phyloP scores from a whole-genome alignment of 2,888 invertebrate genomes.

The Plusia festucae region DNA sequence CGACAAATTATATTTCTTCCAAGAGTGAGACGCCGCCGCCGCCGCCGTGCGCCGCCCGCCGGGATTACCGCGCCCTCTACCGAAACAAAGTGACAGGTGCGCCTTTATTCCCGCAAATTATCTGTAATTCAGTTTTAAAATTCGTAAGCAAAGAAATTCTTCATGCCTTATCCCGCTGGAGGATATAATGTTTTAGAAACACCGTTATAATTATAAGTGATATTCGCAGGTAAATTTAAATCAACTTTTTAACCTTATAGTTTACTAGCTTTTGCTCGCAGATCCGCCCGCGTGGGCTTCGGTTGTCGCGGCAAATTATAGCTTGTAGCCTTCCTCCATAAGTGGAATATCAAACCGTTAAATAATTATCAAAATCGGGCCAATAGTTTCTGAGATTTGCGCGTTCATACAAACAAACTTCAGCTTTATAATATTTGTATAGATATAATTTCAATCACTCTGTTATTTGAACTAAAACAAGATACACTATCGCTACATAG shows the following conservation, averaged over 20 bases:
- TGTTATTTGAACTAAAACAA: too few relatives aligned
- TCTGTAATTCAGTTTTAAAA: conserved; percentile 66
- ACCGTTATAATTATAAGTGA: conserved; percentile 43
- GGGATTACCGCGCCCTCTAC: conserved; percentile 58
- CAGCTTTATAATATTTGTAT: too few relatives aligned
- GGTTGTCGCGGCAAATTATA: too few relatives aligned
- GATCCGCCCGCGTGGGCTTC: too few relatives aligned
- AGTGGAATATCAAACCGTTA: too few relatives aligned
- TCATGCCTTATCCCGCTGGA: conserved; percentile 41
- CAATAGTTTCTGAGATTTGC: too few relatives aligned
- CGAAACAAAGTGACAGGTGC: conserved; percentile 63
- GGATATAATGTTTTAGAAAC: conserved; percentile 24
- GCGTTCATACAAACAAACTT: too few relatives aligned
- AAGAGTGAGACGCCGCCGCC: conserved; percentile 13
- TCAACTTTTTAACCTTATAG: neutral
- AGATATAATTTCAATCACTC: too few relatives aligned
- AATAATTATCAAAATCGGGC: too few relatives aligned
- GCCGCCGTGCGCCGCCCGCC: conserved; percentile 42
- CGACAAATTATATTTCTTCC: conserved; percentile 71
- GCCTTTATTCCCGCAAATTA: conserved; percentile 63
- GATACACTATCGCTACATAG: too few relatives aligned
- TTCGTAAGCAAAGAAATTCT: conserved; percentile 59
- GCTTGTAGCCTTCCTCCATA: too few relatives aligned
- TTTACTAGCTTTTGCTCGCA: too few relatives aligned
- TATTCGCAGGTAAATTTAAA: conserved; percentile 22